These are phyloP conservation scores for Cantharis flavilabris DNA, from an alignment of 2,888 invertebrate genomes.

Conservation along the genomic window DNA sequence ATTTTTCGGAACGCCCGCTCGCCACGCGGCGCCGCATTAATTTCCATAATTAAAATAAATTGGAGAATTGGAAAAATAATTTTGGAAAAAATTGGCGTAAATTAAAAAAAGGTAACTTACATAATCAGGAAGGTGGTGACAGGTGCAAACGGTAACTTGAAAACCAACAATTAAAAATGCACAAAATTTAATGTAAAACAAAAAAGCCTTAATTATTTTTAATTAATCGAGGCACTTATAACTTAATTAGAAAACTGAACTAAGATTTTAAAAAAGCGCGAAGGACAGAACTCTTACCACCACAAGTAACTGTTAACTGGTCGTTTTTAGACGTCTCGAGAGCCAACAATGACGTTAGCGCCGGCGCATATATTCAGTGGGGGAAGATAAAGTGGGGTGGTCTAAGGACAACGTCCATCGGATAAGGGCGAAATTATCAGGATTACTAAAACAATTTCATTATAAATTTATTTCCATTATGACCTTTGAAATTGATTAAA, in stretches of 20 bases:
- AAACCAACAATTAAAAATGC: conserved; percentile 6
- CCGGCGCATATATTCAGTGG: conserved; percentile 35
- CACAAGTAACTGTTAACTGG: conserved; percentile 34
- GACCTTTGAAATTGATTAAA: neutral
- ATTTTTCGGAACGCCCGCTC: neutral
- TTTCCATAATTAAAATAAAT: neutral
- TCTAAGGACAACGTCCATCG: conserved; percentile 35
- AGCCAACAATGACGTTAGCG: conserved; percentile 35
- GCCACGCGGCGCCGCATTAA: neutral
- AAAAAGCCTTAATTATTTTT: conserved; percentile 18
- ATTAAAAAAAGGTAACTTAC: conserved; percentile 1
- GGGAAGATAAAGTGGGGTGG: conserved; percentile 32
- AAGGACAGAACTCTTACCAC: conserved; percentile 23
- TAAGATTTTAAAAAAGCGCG: conserved; percentile 10
- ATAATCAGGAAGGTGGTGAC: neutral
- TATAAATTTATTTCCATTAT: conserved; percentile 6
- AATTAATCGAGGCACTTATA: conserved; percentile 23
- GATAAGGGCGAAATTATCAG: conserved; percentile 29
- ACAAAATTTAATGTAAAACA: conserved; percentile 10
- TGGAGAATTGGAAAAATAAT: neutral
- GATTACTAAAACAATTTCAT: conserved; percentile 20
- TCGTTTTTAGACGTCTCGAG: conserved; percentile 35
- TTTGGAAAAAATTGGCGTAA: neutral
- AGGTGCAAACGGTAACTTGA: neutral
- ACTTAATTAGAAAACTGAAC: conserved; percentile 6